Evolutionary conservation across 37 sponge, comb jelly and placozoan genomes (phyloP).

Genomic region (Ephydatia muelleri): DNA sequence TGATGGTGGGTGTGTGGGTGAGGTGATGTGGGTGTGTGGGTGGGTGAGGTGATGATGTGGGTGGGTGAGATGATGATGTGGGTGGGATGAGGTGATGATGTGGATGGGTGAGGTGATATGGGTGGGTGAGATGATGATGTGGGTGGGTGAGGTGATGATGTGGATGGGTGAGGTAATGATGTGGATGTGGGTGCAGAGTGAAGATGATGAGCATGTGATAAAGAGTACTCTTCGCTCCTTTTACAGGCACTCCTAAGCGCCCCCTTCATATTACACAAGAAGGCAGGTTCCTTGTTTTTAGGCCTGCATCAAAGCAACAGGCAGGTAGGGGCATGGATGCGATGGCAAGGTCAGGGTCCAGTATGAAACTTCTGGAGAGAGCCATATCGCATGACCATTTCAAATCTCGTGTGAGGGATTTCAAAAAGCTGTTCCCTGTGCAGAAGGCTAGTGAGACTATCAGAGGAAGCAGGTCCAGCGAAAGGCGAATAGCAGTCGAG

Average conservation of each 20-base stretch:
- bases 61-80: background rate
- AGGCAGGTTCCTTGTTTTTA: slow-evolving; percentile 48
- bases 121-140: background rate
- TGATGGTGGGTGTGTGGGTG: background rate
- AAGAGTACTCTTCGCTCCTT: background rate
- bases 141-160: too few species aligned
- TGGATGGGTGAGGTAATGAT: background rate
- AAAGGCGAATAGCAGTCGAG: background rate
- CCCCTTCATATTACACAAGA: slow-evolving; percentile 38
- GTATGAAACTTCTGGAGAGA: background rate
- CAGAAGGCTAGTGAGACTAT: background rate
- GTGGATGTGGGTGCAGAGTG: background rate
- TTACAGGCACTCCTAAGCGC: slow-evolving; percentile 29
- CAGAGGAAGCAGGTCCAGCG: background rate
- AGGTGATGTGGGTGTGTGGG: background rate
- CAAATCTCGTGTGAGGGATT: background rate
- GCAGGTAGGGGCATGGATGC: background rate
- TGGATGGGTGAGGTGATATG: background rate
- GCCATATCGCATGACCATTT: background rate
- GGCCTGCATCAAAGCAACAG: slow-evolving; percentile 7
- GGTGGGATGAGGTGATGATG: background rate
- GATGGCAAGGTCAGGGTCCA: background rate
- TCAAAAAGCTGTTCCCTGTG: background rate
- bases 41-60: background rate
- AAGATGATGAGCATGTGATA: background rate